Base-by-base conservation (phyloP, 2,113 vertebrate species). In the Columba janthina region DNA sequence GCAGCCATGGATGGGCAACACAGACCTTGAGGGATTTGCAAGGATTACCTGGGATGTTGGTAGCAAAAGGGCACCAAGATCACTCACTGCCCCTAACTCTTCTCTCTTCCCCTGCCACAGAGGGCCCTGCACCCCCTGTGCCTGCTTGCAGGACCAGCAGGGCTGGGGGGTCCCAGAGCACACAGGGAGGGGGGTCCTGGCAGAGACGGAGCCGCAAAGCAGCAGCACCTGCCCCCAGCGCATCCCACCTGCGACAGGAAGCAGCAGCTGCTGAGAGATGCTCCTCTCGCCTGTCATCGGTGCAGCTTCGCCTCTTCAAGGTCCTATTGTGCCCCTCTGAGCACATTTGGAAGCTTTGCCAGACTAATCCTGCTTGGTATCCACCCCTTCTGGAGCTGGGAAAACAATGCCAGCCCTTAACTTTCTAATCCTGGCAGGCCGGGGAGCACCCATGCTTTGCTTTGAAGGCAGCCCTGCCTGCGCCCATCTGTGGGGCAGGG, bases 311-410 rank as follows among this genome's bases (percentile, higher is more conserved):
- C 88, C 97, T 91, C 80, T 91, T 89, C 82, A 94, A 96, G 92
- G 90, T 94, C 51, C 25, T 70, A 75, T 85, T 96, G 90, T 96
- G 84, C 80, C 86, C 65, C 88, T 93, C 34, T 91, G 86, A 96
- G 78, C 46, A 76, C 46, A 72, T 2, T 44, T 77, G 71, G 40
- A 93, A 88, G 16, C 34, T 72, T 48, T 94, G 90, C 94, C 95
- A 94, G 94, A 91, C 94, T 98, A 97, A 98, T 97, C 97, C 97
- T 86, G 80, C 77, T 57, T 54, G 85, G 67, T 94, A 97, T 95
- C 95, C 91, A 81, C 81, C 75, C 86, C 34, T 66, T 86, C 90
- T 85, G 88, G 79, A 86, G 76, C 46, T 20, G 34, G 44, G 88
- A 57, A 96, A 93, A 96, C 96, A 96, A 97, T 96, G 74, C 64